Evolutionary conservation across 2,797 vertebrate species (phyloP).

Genomic region (Propithecus deckenii): DNA sequence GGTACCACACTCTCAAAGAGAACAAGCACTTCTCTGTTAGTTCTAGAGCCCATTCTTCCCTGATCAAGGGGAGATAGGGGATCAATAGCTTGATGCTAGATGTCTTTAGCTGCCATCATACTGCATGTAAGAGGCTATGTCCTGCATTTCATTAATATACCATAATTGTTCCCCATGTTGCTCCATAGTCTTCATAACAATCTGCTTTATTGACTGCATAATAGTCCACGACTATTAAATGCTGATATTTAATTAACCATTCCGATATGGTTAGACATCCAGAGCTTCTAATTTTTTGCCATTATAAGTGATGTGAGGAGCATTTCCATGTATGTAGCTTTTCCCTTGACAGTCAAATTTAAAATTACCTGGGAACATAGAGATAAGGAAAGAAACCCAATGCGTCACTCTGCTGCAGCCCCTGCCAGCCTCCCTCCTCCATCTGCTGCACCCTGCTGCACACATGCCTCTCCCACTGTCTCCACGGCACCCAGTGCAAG

Average conservation of each 20-base stretch:
- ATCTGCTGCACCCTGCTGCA: neutral
- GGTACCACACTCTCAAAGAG: accelerated
- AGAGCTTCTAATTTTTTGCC: neutral
- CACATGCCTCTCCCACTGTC: accelerated
- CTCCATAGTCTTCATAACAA: accelerated
- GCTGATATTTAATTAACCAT: neutral
- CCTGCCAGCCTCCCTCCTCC: neutral
- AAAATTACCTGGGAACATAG: neutral
- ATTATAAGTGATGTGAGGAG: neutral
- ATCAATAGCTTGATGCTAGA: accelerated
- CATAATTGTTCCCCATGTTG: accelerated
- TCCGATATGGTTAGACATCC: neutral
- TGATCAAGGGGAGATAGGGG: neutral
- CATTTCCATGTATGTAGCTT: neutral
- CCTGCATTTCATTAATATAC: neutral
- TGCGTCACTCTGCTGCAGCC: neutral
- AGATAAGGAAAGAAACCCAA: neutral
- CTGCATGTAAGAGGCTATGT: accelerated
- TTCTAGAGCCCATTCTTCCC: no score
- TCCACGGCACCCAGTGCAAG: accelerated
- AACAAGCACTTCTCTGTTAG: no score
- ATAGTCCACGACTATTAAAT: neutral
- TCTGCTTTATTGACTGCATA: neutral
- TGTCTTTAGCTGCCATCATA: accelerated
- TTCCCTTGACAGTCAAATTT: neutral